These are phyloP conservation scores for Melanerpes formicivorus DNA, from an alignment of 2,113 vertebrate species.

Conservation along the genomic window DNA sequence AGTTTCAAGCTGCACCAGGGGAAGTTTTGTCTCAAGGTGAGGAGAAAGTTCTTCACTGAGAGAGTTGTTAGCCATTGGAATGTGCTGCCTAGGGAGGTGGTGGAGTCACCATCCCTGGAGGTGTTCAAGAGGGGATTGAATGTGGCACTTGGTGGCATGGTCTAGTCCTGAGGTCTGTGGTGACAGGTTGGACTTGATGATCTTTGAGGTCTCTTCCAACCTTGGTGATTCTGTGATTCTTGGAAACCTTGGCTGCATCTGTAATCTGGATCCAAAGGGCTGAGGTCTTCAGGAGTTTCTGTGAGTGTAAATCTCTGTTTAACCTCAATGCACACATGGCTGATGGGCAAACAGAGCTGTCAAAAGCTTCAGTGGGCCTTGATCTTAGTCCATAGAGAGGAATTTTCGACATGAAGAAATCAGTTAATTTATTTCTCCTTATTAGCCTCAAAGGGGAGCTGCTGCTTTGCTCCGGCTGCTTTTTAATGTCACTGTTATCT, in stretches of 20 bases:
- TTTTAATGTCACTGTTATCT: conserved; percentile 49
- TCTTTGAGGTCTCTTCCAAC: too few species aligned
- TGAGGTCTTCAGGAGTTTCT: background rate
- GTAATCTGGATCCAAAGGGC: background rate
- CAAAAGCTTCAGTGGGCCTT: conserved; percentile 11
- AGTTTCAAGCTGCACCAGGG: too few species aligned
- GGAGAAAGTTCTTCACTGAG: too few species aligned
- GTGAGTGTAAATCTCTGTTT: background rate
- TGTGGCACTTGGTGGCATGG: too few species aligned
- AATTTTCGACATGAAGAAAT: conserved; percentile 34
- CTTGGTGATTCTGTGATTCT: too few species aligned
- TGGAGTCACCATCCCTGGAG: too few species aligned
- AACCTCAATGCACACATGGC: background rate
- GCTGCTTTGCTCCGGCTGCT: background rate
- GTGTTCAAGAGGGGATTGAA: too few species aligned
- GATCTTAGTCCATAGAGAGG: background rate
- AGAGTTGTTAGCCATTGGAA: too few species aligned
- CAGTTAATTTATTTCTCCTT: conserved; percentile 58
- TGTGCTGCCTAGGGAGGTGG: too few species aligned
- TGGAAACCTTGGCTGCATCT: background rate
- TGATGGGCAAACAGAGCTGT: background rate
- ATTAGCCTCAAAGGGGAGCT: conserved; percentile 35
- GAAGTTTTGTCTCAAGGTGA: too few species aligned
- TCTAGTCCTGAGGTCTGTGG: too few species aligned
- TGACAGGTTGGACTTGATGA: too few species aligned